Evolutionary conservation across 2,113 vertebrate species (phyloP).

Genomic region (Pseudonaja textilis): DNA sequence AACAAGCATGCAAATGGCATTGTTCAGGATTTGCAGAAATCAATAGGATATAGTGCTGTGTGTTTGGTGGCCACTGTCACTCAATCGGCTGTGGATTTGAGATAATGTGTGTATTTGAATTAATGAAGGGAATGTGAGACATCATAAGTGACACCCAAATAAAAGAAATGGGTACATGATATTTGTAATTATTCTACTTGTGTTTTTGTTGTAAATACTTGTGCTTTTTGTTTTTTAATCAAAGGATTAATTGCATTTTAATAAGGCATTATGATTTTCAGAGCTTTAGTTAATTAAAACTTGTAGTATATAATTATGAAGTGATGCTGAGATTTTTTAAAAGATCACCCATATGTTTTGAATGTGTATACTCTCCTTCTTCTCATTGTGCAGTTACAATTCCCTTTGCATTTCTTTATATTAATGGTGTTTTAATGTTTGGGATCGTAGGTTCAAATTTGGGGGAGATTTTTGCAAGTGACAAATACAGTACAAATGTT

Average conservation of each 20-base stretch:
- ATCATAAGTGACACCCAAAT: constrained; percentile 99
- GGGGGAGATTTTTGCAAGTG: constrained; percentile 61
- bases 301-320: constrained; percentile 86
- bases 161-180: constrained; percentile 99
- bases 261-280: constrained; percentile 97
- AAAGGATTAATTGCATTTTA: constrained; percentile 99
- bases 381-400: constrained; percentile 66
- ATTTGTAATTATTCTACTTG: constrained; percentile 99
- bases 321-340: constrained; percentile 83
- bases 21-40: constrained; percentile 99
- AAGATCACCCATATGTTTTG: constrained; percentile 82
- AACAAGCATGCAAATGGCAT: constrained; percentile 99
- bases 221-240: constrained; percentile 99
- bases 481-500: constrained; percentile 31
- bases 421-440: constrained; percentile 51
- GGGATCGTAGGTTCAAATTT: constrained; percentile 48
- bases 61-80: constrained; percentile 99
- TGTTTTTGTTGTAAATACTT: constrained; percentile 99
- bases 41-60: constrained; percentile 99
- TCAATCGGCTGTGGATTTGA: constrained; percentile 98
- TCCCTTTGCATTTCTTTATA: neutral
- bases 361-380: constrained; percentile 77
- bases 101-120: constrained; percentile 99
- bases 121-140: constrained; percentile 97
- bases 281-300: constrained; percentile 88